Percentiles rank a stretch among this genome's conserved stretches.
Conservation (phyloP, 2,888 invertebrate species). For the Dorcus parallelipipedus region DNA sequence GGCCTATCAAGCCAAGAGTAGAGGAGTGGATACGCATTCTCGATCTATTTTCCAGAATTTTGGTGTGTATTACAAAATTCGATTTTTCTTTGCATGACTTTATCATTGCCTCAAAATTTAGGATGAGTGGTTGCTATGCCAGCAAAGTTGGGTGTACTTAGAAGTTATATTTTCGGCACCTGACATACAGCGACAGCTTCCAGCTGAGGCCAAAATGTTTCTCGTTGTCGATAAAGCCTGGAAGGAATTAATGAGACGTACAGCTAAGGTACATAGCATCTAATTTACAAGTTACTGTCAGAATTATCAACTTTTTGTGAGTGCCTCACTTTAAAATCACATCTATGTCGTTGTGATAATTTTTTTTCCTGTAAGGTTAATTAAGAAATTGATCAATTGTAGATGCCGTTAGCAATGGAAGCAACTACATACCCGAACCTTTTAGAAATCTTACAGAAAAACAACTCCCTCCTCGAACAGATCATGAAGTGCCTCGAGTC, state of each 20-base stretch:
- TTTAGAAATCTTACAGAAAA: conserved; percentile 64
- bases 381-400: conserved; percentile 3
- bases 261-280: conserved; percentile 60
- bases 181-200: conserved; percentile 90
- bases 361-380: no score
- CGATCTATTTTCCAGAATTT: conserved; percentile 76
- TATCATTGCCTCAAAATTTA: conserved; percentile 38
- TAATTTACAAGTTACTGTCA: no score
- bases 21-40: conserved; percentile 78
- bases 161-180: conserved; percentile 94
- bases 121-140: conserved; percentile 89
- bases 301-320: no score
- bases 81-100: not conserved
- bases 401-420: conserved; percentile 77
- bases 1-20: conserved; percentile 76
- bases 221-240: conserved; percentile 83
- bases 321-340: no score
- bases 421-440: conserved; percentile 72
- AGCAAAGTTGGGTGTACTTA: conserved; percentile 90
- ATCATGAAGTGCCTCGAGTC: conserved; percentile 89
- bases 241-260: conserved; percentile 82
- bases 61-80: conserved; percentile 54
- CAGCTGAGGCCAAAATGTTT: conserved; percentile 85
- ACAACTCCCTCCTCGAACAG: conserved; percentile 78
- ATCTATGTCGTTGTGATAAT: no score